Evolutionary conservation across 2,888 invertebrate species (phyloP).

Genomic region (Himalopsyche kuldschensis): DNA sequence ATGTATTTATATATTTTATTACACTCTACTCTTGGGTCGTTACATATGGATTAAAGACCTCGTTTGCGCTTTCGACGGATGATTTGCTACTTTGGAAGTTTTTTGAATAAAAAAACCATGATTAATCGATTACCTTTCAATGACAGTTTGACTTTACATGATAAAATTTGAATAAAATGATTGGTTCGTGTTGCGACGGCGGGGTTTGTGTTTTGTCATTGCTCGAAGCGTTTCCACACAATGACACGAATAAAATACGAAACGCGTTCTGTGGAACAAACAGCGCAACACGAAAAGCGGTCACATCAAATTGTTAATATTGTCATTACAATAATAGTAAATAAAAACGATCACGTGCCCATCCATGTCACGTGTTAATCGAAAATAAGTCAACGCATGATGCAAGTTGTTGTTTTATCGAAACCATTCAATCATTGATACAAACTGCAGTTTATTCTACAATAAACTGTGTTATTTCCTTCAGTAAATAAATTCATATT

Average conservation of each 20-base stretch:
- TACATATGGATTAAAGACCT: no score
- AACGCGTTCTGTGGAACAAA: slow-evolving; percentile 13
- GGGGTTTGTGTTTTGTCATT: slow-evolving; percentile 37
- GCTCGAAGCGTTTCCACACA: slow-evolving; percentile 30
- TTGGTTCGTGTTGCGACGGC: slow-evolving; percentile 25
- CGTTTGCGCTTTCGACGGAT: no score
- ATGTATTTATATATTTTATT: no score
- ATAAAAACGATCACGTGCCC: not conserved
- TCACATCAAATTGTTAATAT: not conserved
- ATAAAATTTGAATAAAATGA: slow-evolving; percentile 40
- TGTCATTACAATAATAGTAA: not conserved
- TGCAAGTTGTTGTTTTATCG: no score
- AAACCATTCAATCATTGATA: no score
- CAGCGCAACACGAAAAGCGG: not conserved
- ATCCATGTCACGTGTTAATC: not conserved
- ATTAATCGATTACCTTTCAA: not conserved
- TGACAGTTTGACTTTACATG: not conserved
- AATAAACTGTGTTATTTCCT: no score
- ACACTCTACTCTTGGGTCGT: no score
- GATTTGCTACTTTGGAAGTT: no score
- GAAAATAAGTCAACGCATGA: not conserved
- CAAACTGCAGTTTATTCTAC: no score
- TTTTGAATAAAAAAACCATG: not conserved
- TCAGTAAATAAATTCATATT: no score
- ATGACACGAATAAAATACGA: slow-evolving; percentile 33